Percentiles rank a stretch among this genome's conserved stretches.
phyloP scores from a whole-genome alignment of 2,113 vertebrate genomes.

The Lathamus discolor region DNA sequence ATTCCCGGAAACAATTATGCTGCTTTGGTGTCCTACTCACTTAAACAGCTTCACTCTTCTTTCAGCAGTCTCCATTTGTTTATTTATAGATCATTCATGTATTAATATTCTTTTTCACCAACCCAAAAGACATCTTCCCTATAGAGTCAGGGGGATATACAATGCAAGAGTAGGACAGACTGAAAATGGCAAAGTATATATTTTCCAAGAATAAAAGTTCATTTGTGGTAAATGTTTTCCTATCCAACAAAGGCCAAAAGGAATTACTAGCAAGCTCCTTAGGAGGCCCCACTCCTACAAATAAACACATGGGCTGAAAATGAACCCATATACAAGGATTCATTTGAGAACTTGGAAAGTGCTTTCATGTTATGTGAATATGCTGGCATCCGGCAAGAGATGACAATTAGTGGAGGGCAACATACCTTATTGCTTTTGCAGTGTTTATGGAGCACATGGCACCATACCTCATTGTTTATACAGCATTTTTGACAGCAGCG shows the following conservation, averaged over 20 bases:
- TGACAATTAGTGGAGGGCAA: background rate
- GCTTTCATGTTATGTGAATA: accelerated
- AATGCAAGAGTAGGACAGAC: background rate
- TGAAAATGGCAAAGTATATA: background rate
- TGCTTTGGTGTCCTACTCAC: constrained; percentile 8
- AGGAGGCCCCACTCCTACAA: background rate
- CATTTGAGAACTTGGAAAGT: background rate
- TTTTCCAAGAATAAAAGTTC: background rate
- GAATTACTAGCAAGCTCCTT: background rate
- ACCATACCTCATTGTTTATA: background rate
- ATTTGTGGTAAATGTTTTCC: background rate
- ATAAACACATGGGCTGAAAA: background rate
- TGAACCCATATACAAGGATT: background rate
- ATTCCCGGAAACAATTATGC: constrained; percentile 35
- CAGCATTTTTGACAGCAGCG: background rate
- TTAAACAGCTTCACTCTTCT: constrained; percentile 18
- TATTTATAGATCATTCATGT: constrained; percentile 32
- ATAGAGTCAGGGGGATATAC: background rate
- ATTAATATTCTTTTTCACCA: background rate
- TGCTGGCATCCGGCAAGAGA: accelerated
- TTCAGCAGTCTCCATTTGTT: background rate
- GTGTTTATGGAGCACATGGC: background rate
- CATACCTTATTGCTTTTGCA: accelerated
- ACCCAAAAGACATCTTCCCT: background rate
- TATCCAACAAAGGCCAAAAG: background rate